phyloP scores from a whole-genome alignment of 2,113 vertebrate genomes.

The Bolborhynchus lineola region DNA sequence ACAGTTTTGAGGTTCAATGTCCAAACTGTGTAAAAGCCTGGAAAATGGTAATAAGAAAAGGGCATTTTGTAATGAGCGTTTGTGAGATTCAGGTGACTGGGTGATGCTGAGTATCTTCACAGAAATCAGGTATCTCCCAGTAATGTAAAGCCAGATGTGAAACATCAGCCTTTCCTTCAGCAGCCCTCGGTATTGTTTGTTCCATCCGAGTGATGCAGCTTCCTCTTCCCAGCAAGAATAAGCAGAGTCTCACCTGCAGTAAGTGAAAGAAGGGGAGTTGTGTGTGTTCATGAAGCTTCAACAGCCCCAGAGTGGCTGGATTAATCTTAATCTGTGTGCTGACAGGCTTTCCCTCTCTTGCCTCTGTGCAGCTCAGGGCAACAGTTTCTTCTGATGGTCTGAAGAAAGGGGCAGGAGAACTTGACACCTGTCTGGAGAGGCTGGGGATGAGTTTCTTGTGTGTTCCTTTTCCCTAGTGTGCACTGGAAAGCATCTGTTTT shows the following conservation, averaged over 20 bases:
- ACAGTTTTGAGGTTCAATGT: neutral
- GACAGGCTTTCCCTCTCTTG: neutral
- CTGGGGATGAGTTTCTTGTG: neutral
- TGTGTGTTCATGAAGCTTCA: neutral
- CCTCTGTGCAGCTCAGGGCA: neutral
- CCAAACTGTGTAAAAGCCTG: neutral
- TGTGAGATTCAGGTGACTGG: neutral
- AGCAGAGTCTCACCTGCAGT: neutral
- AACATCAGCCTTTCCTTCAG: neutral
- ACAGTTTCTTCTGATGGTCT: neutral
- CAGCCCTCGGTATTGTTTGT: neutral
- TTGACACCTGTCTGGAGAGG: neutral
- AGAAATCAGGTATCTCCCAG: neutral
- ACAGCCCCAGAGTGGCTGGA: neutral
- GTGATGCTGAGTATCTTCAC: neutral
- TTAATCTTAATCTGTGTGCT: neutral
- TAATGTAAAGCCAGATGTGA: neutral
- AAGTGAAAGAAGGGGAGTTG: neutral
- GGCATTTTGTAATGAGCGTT: neutral
- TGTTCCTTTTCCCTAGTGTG: neutral
- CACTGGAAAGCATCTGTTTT: neutral
- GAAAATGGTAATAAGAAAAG: neutral
- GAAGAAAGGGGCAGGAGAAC: neutral
- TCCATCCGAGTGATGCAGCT: neutral
- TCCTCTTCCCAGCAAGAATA: neutral